A percentile compares a stretch with the other conserved stretches of the same genome.
Evolutionary conservation across 2,797 vertebrate genomes (phyloP).

Genomic region (Allobates femoralis): DNA sequence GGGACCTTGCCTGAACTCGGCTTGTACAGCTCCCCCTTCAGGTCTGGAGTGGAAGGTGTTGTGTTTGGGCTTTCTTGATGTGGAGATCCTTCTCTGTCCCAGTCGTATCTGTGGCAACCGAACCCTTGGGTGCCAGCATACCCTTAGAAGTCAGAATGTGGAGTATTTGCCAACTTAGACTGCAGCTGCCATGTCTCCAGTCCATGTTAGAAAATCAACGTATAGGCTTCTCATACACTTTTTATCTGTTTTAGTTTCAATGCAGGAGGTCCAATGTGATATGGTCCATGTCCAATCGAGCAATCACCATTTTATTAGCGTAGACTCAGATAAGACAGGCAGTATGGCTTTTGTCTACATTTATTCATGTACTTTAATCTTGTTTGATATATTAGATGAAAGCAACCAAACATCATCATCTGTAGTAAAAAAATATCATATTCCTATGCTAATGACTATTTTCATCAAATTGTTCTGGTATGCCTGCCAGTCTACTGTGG

Average conservation of each 20-base stretch:
- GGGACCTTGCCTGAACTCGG: too few species aligned
- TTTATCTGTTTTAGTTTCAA: neutral
- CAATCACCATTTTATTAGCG: neutral
- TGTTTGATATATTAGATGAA: slow-evolving; percentile 17
- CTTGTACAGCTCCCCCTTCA: too few species aligned
- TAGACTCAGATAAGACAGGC: neutral
- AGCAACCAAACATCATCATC: neutral
- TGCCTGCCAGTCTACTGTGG: slow-evolving; percentile 43
- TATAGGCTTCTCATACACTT: neutral
- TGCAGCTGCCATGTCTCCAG: too few species aligned
- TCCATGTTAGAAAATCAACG: neutral
- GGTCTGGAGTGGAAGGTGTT: too few species aligned
- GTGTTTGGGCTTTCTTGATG: too few species aligned
- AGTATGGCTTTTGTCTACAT: neutral
- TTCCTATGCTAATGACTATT: slow-evolving; percentile 20
- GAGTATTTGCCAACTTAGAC: too few species aligned
- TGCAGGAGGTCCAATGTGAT: neutral
- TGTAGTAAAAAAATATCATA: neutral
- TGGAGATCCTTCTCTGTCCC: too few species aligned
- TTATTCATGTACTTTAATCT: neutral
- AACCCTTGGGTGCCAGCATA: too few species aligned
- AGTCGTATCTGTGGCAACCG: too few species aligned
- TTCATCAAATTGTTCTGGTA: slow-evolving; percentile 19
- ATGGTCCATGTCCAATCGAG: neutral
- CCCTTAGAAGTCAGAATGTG: too few species aligned